phyloP scores from a whole-genome alignment of 2,888 invertebrate species.

The Tipula confusa region DNA sequence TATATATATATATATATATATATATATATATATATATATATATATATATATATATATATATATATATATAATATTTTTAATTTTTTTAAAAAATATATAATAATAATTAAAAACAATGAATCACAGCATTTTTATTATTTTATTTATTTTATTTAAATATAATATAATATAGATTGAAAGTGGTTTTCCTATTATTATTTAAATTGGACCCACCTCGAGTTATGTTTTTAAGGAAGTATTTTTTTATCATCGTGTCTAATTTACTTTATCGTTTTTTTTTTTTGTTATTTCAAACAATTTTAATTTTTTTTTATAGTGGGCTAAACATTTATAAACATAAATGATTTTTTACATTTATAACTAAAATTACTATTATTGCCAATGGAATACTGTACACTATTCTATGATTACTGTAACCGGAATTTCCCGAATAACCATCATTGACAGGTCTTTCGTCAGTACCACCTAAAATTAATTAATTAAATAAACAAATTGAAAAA shows the following conservation, averaged over 20 bases:
- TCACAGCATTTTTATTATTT: conserved; percentile 21
- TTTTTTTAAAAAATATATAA: background rate
- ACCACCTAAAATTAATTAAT: conserved; percentile 35
- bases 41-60: background rate
- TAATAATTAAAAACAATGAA: conserved; percentile 25
- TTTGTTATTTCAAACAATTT: background rate
- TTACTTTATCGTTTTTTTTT: too few relatives aligned
- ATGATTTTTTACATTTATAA: background rate
- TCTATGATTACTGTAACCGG: conserved; percentile 33
- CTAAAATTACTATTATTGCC: background rate
- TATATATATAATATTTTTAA: background rate
- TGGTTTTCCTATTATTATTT: background rate
- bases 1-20: too few relatives aligned
- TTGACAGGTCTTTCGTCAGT: conserved; percentile 37
- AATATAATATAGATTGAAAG: background rate
- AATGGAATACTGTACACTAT: conserved; percentile 12
- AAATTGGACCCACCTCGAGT: background rate
- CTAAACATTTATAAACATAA: background rate
- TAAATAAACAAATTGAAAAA: conserved; percentile 26
- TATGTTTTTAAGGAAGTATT: background rate
- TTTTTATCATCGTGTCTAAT: background rate
- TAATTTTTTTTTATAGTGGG: conserved; percentile 25
- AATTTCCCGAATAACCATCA: conserved; percentile 36
- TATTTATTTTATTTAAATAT: background rate
- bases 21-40: too few relatives aligned